Evolutionary conservation across 2,113 vertebrate species (phyloP).

Genomic region (Maccullochella peelii): DNA sequence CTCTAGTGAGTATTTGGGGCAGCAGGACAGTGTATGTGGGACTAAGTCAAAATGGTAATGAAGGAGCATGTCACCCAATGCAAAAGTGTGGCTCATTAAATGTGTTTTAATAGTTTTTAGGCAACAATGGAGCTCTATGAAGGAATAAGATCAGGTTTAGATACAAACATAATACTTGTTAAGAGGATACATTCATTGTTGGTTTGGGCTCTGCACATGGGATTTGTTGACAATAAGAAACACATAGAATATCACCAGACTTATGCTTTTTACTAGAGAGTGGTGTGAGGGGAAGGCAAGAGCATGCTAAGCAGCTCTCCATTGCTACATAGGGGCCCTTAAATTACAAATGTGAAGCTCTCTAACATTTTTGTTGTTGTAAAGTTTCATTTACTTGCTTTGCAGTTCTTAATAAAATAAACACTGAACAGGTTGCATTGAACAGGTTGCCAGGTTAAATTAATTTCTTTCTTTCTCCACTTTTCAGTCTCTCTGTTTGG

Average conservation of each 20-base stretch:
- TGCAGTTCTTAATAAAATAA: not conserved
- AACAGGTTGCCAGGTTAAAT: not conserved
- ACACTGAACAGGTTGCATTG: not conserved
- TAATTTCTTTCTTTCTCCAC: not conserved
- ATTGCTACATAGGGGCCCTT: not conserved
- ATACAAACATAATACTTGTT: not conserved
- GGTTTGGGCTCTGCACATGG: not conserved
- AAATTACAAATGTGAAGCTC: not conserved
- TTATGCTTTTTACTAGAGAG: not conserved
- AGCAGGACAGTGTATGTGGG: not conserved
- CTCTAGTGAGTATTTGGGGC: not conserved
- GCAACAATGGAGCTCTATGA: not conserved
- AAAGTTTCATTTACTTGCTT: not conserved
- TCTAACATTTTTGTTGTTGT: not conserved
- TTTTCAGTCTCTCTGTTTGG: too few species aligned
- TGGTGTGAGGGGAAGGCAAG: not conserved
- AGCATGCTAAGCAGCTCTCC: not conserved
- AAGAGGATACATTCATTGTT: not conserved
- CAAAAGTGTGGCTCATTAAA: not conserved
- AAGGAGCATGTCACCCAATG: not conserved
- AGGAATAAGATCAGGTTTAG: not conserved
- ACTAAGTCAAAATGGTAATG: not conserved
- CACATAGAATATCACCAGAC: not conserved
- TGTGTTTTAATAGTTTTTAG: not conserved
- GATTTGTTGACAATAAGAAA: not conserved